Evolutionary conservation across 2,888 invertebrate genomes (phyloP).

Genomic region (Hermaeophaga mercurialis): DNA sequence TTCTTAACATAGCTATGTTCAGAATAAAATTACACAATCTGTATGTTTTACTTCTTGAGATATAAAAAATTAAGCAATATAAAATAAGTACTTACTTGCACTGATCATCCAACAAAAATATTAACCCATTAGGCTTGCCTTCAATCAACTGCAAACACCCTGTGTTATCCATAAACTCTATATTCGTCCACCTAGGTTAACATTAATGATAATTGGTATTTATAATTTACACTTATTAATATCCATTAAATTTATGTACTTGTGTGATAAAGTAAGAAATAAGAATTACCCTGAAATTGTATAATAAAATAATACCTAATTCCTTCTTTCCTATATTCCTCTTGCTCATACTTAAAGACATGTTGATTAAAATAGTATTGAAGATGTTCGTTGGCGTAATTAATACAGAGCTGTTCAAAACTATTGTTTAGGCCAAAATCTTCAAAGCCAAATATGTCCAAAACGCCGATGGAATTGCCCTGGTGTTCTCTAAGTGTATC

Average conservation of each 20-base stretch:
- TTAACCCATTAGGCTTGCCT: constrained; percentile 85
- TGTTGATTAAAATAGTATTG: constrained; percentile 98
- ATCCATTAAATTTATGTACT: no score
- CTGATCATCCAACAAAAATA: constrained; percentile 92
- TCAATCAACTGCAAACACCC: constrained; percentile 92
- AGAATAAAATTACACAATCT: no score
- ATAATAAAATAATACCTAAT: constrained; percentile 74
- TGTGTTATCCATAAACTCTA: constrained; percentile 95
- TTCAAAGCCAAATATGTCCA: constrained; percentile 97
- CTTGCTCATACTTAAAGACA: constrained; percentile 97
- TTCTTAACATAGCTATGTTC: no score
- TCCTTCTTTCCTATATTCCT: constrained; percentile 92
- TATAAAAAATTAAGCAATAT: no score
- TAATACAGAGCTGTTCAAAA: constrained; percentile 96
- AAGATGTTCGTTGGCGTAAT: constrained; percentile 96
- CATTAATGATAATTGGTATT: neutral
- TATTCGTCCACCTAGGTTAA: constrained; percentile 83
- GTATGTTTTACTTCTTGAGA: no score
- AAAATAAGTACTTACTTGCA: constrained; percentile 74
- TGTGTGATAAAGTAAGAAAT: no score
- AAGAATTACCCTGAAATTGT: no score
- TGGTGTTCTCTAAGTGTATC: constrained; percentile 85
- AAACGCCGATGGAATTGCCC: constrained; percentile 91
- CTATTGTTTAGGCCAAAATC: constrained; percentile 90
- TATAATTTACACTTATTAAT: no score